Conservation (phyloP, 2,113 vertebrate species). For the Dicaeum eximium region DNA sequence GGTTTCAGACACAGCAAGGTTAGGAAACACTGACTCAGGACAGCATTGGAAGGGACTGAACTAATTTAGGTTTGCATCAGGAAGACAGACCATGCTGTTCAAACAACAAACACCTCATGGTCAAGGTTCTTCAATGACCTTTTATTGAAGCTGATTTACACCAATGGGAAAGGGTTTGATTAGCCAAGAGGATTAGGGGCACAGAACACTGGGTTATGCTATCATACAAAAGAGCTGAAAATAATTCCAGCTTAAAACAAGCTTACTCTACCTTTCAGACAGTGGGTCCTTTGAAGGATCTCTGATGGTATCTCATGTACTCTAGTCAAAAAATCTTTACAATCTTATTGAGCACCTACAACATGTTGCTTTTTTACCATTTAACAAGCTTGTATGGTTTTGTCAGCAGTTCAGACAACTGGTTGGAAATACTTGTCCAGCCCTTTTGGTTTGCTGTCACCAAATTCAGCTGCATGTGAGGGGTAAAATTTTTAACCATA, state of each 20-base stretch:
- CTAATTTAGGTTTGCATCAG: not conserved
- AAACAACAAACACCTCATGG: not conserved
- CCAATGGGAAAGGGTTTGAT: not conserved
- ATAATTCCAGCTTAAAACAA: not conserved
- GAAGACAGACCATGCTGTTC: not conserved
- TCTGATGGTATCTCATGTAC: not conserved
- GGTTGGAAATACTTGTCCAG: not conserved
- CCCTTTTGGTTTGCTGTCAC: not conserved
- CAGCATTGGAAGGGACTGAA: not conserved
- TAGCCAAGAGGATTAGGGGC: slow-evolving; percentile 10
- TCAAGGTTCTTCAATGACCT: slow-evolving; percentile 22
- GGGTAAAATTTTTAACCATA: not conserved
- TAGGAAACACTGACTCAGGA: not conserved
- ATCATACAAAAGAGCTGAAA: not conserved
- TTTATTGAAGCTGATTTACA: not conserved
- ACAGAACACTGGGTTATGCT: not conserved
- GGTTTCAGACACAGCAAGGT: not conserved
- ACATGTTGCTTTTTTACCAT: not conserved
- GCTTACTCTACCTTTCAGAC: not conserved
- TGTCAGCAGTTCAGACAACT: not conserved
- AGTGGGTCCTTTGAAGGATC: not conserved
- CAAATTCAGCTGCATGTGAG: not conserved
- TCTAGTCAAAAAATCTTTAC: not conserved
- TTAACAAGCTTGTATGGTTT: not conserved
- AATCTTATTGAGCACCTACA: not conserved